These are phyloP conservation scores for Drosophila santomea DNA, from an alignment of 1,140 invertebrate genomes.

Conservation along the genomic window DNA sequence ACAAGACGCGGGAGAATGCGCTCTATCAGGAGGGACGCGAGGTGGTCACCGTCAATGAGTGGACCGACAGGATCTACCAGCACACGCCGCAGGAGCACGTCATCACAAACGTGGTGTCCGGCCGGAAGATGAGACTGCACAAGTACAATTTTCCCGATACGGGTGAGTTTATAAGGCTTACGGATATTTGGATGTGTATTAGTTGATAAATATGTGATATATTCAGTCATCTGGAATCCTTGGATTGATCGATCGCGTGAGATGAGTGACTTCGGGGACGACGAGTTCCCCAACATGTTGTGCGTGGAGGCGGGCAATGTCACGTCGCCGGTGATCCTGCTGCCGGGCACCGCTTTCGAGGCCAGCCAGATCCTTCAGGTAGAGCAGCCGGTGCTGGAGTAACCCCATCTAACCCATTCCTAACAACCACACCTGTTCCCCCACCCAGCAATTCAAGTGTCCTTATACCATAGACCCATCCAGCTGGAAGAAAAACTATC, in stretches of 20 bases:
- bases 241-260: slow-evolving; percentile 96
- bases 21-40: slow-evolving; percentile 90
- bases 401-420: slow-evolving; percentile 19
- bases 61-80: slow-evolving; percentile 97
- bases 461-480: slow-evolving; percentile 16
- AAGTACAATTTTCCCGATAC: slow-evolving; percentile 98
- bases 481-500: background rate
- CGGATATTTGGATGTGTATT: background rate
- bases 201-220: background rate
- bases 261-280: slow-evolving; percentile 96
- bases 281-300: slow-evolving; percentile 97
- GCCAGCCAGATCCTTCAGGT: slow-evolving; percentile 84
- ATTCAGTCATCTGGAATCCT: slow-evolving; percentile 96
- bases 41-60: slow-evolving; percentile 94
- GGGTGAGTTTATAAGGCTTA: slow-evolving; percentile 84
- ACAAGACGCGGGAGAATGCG: slow-evolving; percentile 90
- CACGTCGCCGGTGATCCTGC: slow-evolving; percentile 92
- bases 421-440: slow-evolving; percentile 27
- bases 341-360: slow-evolving; percentile 89
- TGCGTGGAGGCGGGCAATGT: slow-evolving; percentile 97
- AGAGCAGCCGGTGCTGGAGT: slow-evolving; percentile 8
- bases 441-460: slow-evolving; percentile 59
- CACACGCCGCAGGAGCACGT: slow-evolving; percentile 96
- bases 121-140: slow-evolving; percentile 95
- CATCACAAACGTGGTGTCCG: slow-evolving; percentile 96